These are phyloP conservation scores for Fragum fragum DNA, from an alignment of 2,888 invertebrate genomes.

Conservation along the genomic window DNA sequence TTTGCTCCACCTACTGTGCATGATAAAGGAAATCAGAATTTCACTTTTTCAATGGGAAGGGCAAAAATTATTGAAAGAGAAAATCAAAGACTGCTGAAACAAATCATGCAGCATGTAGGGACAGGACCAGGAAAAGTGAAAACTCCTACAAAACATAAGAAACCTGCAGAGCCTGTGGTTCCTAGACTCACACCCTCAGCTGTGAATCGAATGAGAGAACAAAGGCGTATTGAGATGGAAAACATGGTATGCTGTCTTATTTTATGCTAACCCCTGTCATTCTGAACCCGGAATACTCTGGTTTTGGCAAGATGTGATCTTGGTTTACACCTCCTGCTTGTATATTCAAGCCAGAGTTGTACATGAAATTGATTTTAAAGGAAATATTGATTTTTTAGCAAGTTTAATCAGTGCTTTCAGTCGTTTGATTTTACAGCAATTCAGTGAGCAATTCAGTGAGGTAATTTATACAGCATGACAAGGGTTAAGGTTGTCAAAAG, in stretches of 20 bases:
- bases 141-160: constrained; percentile 28
- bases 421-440: too few relatives aligned
- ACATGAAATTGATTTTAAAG: too few relatives aligned
- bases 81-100: constrained; percentile 82
- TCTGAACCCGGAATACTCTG: too few relatives aligned
- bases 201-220: constrained; percentile 88
- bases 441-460: too few relatives aligned
- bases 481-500: too few relatives aligned
- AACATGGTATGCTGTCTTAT: constrained; percentile 88
- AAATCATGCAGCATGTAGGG: constrained; percentile 75
- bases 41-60: constrained; percentile 77
- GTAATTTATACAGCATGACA: too few relatives aligned
- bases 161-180: constrained; percentile 48
- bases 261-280: too few relatives aligned
- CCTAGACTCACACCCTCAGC: constrained; percentile 86
- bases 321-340: too few relatives aligned
- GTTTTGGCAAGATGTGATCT: too few relatives aligned
- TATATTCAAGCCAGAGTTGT: too few relatives aligned
- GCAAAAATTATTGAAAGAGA: constrained; percentile 82
- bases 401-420: too few relatives aligned
- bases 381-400: too few relatives aligned
- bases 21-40: constrained; percentile 71
- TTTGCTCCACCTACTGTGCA: constrained; percentile 75
- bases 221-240: constrained; percentile 88
- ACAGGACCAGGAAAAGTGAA: constrained; percentile 55